Percentiles rank a stretch among this genome's conserved stretches.
Conservation (phyloP, 1,140 invertebrate genomes). For the Drosophila nasuta region DNA sequence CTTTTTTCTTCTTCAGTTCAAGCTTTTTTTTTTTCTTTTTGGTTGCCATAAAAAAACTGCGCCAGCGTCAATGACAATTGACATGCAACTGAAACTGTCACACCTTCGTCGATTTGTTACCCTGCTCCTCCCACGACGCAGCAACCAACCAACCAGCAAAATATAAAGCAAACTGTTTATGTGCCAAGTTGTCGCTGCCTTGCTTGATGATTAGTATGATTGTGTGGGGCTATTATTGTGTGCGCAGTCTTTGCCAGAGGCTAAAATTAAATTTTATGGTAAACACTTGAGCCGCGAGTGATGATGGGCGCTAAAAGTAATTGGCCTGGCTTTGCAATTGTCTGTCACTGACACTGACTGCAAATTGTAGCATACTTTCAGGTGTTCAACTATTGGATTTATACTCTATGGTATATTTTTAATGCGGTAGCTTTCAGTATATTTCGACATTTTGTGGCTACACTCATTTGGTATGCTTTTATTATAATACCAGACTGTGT, state of each 20-base stretch:
- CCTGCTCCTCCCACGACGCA: no score
- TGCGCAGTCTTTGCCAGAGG: constrained; percentile 29
- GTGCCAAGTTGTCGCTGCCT: constrained; percentile 4
- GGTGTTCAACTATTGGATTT: no score
- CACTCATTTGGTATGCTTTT: no score
- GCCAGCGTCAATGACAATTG: constrained; percentile 62
- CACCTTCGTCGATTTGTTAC: not conserved
- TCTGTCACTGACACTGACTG: no score
- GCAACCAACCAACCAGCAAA: no score
- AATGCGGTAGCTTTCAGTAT: no score
- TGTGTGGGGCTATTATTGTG: constrained; percentile 9
- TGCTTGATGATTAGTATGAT: constrained; percentile 6
- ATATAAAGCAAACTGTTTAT: constrained; percentile 23
- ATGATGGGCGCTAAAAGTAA: constrained; percentile 1
- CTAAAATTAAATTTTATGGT: constrained; percentile 74
- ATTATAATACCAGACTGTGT: no score
- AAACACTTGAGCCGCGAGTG: constrained; percentile 57
- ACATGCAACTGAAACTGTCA: constrained; percentile 57
- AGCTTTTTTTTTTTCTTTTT: constrained; percentile 24
- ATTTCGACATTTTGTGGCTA: no score
- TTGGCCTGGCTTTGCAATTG: not conserved
- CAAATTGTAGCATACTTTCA: no score
- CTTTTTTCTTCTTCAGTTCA: constrained; percentile 27
- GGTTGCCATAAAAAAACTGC: constrained; percentile 40
- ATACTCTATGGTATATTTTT: no score